phyloP scores from a whole-genome alignment of 2,797 vertebrate species.

The Muraenolepis orangiensis region DNA sequence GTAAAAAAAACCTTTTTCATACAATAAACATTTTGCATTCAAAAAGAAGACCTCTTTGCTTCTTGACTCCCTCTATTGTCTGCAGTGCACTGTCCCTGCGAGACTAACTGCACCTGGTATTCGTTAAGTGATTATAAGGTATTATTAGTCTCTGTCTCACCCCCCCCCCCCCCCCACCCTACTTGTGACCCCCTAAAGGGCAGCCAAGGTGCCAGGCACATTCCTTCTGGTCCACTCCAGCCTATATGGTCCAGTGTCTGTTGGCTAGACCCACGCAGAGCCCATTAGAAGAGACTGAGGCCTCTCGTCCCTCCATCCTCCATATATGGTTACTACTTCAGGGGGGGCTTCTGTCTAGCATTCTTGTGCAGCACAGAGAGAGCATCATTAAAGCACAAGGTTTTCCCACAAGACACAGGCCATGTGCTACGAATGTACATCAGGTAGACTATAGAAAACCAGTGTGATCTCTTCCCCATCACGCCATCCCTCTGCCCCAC shows the following conservation, averaged over 20 bases:
- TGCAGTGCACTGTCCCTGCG: conserved; percentile 18
- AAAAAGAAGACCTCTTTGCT: conserved; percentile 51
- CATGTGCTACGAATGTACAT: background rate
- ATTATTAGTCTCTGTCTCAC: conserved; percentile 51
- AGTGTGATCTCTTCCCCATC: no score
- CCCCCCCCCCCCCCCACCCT: conserved; percentile 52
- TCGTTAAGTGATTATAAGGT: conserved; percentile 65
- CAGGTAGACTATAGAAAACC: background rate
- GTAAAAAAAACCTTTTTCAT: conserved; percentile 65
- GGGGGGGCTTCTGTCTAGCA: conserved; percentile 50
- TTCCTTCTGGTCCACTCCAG: conserved; percentile 52
- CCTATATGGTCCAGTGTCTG: conserved; percentile 53
- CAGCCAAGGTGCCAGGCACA: conserved; percentile 61
- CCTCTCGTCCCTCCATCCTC: conserved; percentile 59
- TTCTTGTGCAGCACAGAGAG: conserved; percentile 44
- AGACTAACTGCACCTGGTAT: conserved; percentile 62
- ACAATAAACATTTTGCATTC: conserved; percentile 78
- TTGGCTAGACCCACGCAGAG: conserved; percentile 47
- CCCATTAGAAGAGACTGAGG: conserved; percentile 43
- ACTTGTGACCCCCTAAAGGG: conserved; percentile 49
- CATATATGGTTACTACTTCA: conserved; percentile 48
- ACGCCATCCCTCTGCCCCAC: conserved; percentile 36
- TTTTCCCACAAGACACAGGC: conserved; percentile 23
- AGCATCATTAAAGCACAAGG: conserved; percentile 29
- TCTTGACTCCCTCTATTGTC: conserved; percentile 50